A percentile compares a stretch with the other conserved stretches of the same genome.
Evolutionary conservation across 2,888 invertebrate genomes (phyloP).

Genomic region (Cephonodes hylas): DNA sequence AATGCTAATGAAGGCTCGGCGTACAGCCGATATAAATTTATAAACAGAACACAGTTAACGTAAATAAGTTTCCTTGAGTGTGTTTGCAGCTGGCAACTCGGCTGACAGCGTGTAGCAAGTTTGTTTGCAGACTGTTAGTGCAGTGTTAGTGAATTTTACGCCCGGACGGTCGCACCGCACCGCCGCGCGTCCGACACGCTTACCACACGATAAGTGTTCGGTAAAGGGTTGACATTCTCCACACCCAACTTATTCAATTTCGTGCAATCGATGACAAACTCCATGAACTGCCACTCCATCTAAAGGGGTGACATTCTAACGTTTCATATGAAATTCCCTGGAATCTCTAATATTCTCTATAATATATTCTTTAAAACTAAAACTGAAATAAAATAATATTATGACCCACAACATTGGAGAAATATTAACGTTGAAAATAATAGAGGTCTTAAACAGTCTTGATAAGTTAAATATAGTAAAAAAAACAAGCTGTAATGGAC

Average conservation of each 20-base stretch:
- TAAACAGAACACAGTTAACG: slow-evolving; percentile 31
- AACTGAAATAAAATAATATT: no score
- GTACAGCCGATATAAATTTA: slow-evolving; percentile 3
- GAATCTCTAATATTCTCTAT: no score
- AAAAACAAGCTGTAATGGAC: no score
- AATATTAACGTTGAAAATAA: no score
- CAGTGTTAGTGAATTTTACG: slow-evolving; percentile 44
- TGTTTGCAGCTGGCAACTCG: slow-evolving; percentile 32
- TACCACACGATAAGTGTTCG: not conserved
- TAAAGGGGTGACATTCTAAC: not conserved
- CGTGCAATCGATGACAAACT: not conserved
- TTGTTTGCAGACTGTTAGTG: slow-evolving; percentile 32
- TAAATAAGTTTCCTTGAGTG: slow-evolving; percentile 34
- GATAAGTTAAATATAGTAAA: no score
- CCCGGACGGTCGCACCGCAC: slow-evolving; percentile 20
- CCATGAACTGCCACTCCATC: not conserved
- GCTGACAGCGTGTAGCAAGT: slow-evolving; percentile 35
- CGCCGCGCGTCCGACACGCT: not conserved
- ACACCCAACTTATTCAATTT: not conserved
- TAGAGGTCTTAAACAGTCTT: no score
- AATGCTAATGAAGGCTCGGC: not conserved
- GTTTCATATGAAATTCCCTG: not conserved
- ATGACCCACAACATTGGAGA: no score
- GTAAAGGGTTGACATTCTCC: not conserved
- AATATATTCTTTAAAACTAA: no score